Percentiles rank a stretch among this genome's conserved stretches.
Evolutionary conservation across 2,113 vertebrate species (phyloP).

Genomic region (Lophura nycthemera): DNA sequence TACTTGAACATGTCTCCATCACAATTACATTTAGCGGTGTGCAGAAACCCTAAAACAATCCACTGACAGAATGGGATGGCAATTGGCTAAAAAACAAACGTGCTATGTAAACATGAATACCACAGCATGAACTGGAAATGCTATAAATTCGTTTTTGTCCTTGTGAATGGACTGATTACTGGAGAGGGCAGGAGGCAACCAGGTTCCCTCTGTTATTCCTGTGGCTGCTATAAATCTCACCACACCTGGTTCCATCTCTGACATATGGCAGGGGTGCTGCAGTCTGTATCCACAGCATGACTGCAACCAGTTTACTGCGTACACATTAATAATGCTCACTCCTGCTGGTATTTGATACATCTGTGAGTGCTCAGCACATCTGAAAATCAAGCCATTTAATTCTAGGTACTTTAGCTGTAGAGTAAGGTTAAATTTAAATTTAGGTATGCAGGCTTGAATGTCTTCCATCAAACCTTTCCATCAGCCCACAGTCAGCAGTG

Average conservation of each 20-base stretch:
- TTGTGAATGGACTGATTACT: background rate
- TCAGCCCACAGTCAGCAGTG: background rate
- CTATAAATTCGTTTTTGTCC: background rate
- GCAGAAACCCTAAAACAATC: background rate
- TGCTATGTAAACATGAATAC: accelerated
- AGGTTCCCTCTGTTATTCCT: background rate
- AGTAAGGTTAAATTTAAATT: slow-evolving; percentile 5
- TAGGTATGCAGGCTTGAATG: background rate
- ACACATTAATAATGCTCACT: background rate
- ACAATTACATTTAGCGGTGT: background rate
- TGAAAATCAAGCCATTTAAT: slow-evolving; percentile 45
- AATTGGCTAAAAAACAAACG: background rate
- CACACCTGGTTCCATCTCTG: background rate
- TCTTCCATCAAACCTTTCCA: slow-evolving; percentile 28
- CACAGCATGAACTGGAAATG: background rate
- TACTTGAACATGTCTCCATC: background rate
- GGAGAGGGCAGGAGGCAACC: background rate
- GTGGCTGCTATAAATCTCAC: background rate
- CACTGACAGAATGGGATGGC: background rate
- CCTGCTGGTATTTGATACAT: background rate
- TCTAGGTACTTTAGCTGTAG: slow-evolving; percentile 41
- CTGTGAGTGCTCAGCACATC: slow-evolving; percentile 3
- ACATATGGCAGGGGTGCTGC: background rate
- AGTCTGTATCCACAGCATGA: background rate
- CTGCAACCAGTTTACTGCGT: background rate